Percentiles rank a stretch among this genome's conserved stretches.
Conservation (phyloP, 2,113 vertebrate species). For the Alouatta palliata region DNA sequence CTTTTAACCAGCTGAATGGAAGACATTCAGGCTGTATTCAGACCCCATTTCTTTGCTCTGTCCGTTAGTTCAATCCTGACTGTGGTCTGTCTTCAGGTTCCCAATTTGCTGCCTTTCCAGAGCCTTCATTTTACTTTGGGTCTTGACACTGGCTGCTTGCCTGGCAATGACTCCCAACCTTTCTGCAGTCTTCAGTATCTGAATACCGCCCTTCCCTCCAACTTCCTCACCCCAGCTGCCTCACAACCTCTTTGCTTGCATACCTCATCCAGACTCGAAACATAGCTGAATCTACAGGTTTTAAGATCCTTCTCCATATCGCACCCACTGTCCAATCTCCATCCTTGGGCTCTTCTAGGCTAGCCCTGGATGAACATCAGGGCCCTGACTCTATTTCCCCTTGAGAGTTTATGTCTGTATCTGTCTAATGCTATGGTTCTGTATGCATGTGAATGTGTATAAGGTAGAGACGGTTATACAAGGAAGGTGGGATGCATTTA, state of each 20-base stretch:
- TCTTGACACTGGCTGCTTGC: background rate
- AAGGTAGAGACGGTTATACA: background rate
- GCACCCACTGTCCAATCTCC: background rate
- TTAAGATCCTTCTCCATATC: background rate
- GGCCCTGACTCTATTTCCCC: background rate
- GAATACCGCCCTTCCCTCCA: background rate
- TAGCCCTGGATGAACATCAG: background rate
- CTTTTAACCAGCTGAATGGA: background rate
- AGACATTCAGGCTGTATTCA: background rate
- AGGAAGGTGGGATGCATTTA: background rate
- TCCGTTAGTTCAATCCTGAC: background rate
- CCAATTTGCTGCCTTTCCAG: conserved; percentile 1
- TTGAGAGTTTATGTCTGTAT: background rate
- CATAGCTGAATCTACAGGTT: background rate
- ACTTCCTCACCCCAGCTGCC: background rate
- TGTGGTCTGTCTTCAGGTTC: background rate
- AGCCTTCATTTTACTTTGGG: background rate
- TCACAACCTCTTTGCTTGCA: background rate
- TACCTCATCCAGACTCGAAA: background rate
- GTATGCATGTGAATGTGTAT: background rate
- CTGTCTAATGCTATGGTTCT: background rate
- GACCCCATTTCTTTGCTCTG: background rate
- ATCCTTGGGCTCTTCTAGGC: background rate
- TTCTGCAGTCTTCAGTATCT: background rate
- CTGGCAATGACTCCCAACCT: background rate